Evolutionary conservation across 2,888 invertebrate species (phyloP), one percentile per base, ranked within the genome.

Genomic region (Galerucella pusilla): DNA sequence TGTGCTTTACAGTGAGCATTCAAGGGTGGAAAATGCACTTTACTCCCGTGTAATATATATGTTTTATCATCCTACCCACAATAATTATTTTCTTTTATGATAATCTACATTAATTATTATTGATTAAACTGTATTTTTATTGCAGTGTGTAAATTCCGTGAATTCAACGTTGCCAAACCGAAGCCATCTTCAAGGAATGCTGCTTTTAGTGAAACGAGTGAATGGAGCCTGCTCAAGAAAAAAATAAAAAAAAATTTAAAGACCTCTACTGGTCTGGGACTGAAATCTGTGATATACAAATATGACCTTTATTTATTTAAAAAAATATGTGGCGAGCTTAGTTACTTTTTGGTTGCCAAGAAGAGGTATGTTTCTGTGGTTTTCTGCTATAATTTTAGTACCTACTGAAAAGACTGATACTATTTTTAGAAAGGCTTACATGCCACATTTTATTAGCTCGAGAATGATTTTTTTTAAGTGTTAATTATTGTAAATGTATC

Each of bases 141-240:
- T 80, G 12, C 78, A 80, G 79, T 68, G 65, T 68, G 68, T 71
- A 79, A 77, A 76, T 74, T 80, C 81, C 83, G 83, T 83, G 83
- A 83, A 83, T 83, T 83, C 83, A 77, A 74, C 75, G 82, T 83
- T 83, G 83, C 83, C 83, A 83, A 82, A 82, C 74, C 69, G 70
- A 76, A 76, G 72, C 67, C 77, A 75, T 78, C 70, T 71, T 77
- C 74, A 72, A 67, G 60, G 45, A 49, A 60, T 72, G 72, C 45
- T 72, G 72, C 59, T 72, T 49, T 66, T 72, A 54, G 14, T 60
- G 60, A 72, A 72, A 46, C 65, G 52, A 49, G n/a, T 67, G 28
- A 45, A 65, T 45, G n/a, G 46, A 16, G 46, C 64, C 42, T 42
- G 46, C 45, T 45, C n/a, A 46, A 65, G 46, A 54, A 57, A 70